A percentile compares a stretch with the other conserved stretches of the same genome.
These are phyloP conservation scores for Coracias cyanogaster DNA, from an alignment of 2,797 vertebrate species.

Conservation along the genomic window DNA sequence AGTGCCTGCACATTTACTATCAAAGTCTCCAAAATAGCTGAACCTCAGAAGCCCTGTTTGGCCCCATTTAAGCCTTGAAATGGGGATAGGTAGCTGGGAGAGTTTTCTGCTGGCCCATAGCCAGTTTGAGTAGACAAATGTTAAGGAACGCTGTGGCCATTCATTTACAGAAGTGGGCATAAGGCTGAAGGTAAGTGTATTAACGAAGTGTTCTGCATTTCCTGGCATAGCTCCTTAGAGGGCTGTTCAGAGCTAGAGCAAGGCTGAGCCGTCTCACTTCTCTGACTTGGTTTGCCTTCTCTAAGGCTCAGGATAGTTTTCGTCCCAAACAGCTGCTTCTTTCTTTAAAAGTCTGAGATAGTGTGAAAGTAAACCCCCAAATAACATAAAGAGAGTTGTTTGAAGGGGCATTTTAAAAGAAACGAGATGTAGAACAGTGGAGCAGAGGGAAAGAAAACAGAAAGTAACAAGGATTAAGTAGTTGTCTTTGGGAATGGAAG, in stretches of 20 bases:
- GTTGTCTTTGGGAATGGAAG: neutral
- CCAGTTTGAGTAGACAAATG: neutral
- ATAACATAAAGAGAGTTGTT: neutral
- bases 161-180: neutral
- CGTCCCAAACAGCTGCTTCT: neutral
- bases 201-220: neutral
- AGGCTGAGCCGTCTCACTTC: neutral
- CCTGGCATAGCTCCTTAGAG: neutral
- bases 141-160: neutral
- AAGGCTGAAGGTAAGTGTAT: constrained; percentile 35
- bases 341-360: neutral
- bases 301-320: neutral
- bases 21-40: neutral
- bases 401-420: neutral
- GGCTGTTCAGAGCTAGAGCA: neutral
- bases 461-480: neutral
- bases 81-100: neutral
- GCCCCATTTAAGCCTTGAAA: neutral
- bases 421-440: neutral
- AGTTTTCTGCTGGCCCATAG: neutral
- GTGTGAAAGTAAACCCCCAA: neutral
- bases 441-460: neutral
- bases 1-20: neutral
- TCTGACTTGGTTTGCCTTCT: neutral
- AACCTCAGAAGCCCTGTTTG: neutral